Evolutionary conservation across 1,140 invertebrate genomes (phyloP), one percentile per base, ranked within the genome.

Genomic region (Drosophila ironensis): DNA sequence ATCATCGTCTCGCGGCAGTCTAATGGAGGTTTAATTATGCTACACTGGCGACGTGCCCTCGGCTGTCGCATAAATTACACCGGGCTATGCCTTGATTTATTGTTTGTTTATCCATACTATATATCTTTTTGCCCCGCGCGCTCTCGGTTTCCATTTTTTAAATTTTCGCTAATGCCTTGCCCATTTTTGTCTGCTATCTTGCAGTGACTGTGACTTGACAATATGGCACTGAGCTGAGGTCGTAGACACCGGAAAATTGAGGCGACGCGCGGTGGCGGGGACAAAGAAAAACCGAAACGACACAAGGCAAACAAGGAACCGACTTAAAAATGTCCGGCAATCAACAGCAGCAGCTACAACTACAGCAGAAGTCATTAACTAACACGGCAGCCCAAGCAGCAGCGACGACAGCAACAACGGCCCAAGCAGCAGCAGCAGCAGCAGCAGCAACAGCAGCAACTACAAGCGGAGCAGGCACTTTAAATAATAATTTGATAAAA

Each of bases 1-100:
- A 84, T 67, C 51, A 77, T 57, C 64, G 52, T 63, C 57, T 54
- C 19, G 82, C 70, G 66, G 50, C 74, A 63, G 52, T 80, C 77
- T 84, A 84, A 84, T 84, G 80, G 57, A 72, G 64, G 56, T 80
- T 84, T 84, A 84, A 84, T 84, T 84, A 86, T 78, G 57, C 46
- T 47, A 51, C 46, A 37, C 45, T 52, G 48, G 28, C 47, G 66
- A 37, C 50, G 44, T 77, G 78, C 68, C 75, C 76, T 80, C 53
- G 57, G 30, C 56, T 82, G 73, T 82, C 77, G 52, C 72, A 84
- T 84, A 72, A 70, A 64, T 70, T 40, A 60, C 78, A 84, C 50
- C 73, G 59, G 53, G 52, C 42, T 61, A 63, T 72, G 68, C 60
- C 41, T 53, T 78, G 75, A 80, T 78, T 78, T 77, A 77, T 77